These are phyloP conservation scores for Orthonychiurus folsomi DNA, from an alignment of 2,888 invertebrate genomes.

Conservation along the genomic window DNA sequence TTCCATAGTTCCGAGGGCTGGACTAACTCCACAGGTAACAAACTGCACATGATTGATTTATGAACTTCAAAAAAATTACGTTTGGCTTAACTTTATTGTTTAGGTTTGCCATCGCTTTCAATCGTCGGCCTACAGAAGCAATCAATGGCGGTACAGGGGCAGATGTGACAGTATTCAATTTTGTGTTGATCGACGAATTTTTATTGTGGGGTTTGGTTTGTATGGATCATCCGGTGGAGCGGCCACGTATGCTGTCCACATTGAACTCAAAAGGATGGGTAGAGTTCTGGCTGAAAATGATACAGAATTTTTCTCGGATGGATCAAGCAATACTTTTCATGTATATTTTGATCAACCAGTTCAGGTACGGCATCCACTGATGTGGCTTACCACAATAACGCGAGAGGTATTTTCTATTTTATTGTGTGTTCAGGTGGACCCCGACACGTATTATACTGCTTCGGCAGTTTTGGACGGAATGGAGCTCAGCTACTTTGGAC, in stretches of 20 bases:
- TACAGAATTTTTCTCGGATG: slow-evolving; percentile 91
- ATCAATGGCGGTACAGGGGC: slow-evolving; percentile 94
- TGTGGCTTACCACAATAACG: neutral
- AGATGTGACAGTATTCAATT: slow-evolving; percentile 95
- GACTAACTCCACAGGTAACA: slow-evolving; percentile 76
- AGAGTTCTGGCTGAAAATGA: slow-evolving; percentile 80
- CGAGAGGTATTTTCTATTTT: neutral
- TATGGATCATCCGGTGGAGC: slow-evolving; percentile 95
- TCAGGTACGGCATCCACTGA: slow-evolving; percentile 42
- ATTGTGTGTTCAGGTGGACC: slow-evolving; percentile 59
- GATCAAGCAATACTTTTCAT: slow-evolving; percentile 90
- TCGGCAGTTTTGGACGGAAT: slow-evolving; percentile 90
- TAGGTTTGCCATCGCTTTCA: slow-evolving; percentile 91
- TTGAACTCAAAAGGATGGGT: slow-evolving; percentile 83
- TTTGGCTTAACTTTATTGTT: neutral
- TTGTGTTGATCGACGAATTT: slow-evolving; percentile 88
- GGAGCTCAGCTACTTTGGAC: slow-evolving; percentile 92
- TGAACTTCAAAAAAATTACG: slow-evolving; percentile 5
- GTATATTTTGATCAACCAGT: slow-evolving; percentile 69
- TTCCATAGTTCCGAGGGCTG: slow-evolving; percentile 71
- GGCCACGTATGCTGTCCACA: slow-evolving; percentile 87
- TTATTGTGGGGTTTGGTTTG: slow-evolving; percentile 88
- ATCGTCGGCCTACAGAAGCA: slow-evolving; percentile 90
- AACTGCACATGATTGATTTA: slow-evolving; percentile 12
- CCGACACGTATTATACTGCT: slow-evolving; percentile 88